Evolutionary conservation across 2,113 vertebrate genomes (phyloP), one percentile per base, ranked within the genome.

Genomic region (Meles meles): DNA sequence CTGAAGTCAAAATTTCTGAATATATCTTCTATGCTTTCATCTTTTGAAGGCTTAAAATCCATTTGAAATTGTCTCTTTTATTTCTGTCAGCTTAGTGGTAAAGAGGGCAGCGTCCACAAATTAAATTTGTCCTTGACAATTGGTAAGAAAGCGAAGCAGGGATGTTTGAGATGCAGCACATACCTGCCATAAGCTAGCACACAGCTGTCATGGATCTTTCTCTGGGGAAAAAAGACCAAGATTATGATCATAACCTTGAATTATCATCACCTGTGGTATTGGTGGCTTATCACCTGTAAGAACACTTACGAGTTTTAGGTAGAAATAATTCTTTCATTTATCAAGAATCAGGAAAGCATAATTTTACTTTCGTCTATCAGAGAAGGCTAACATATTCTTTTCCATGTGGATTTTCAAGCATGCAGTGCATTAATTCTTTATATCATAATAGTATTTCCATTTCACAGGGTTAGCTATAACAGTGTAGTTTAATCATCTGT

Each of bases 61-160:
- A 71, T 79, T 96, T 97, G 77, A 97, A 97, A 93, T 65, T 86
- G 89, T 15, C 1, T 42, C 6, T 96, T 92, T 95, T 89, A 82
- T 89, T 92, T 57, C 76, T 74, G 21, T 97, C 95, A 97, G 83
- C 39, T 93, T 96, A 67, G 74, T 76, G 65, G 7, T 83, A 74
- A 84, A 84, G 74, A 97, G 92, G 42, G 10, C 85, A 94, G 71
- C 12, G 44, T 18, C 72, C 44, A 59, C n/a, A 87, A 95, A 97
- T 96, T 91, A 88, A 96, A 93, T 94, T 67, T 97, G 94, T 92
- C 97, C 97, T 98, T 98, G 96, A 98, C 95, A 96, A 94, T 89
- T 85, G 90, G 44, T 29, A 67, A 80, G 15, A 69, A 81, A 71
- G 21, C 42, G 92, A 27, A 74, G 13, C 39, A 82, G n/a, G 39